A percentile compares a stretch with the other conserved stretches of the same genome.
These are phyloP conservation scores for Epirrhoe alternata DNA, from an alignment of 2,888 invertebrate genomes.

Conservation along the genomic window DNA sequence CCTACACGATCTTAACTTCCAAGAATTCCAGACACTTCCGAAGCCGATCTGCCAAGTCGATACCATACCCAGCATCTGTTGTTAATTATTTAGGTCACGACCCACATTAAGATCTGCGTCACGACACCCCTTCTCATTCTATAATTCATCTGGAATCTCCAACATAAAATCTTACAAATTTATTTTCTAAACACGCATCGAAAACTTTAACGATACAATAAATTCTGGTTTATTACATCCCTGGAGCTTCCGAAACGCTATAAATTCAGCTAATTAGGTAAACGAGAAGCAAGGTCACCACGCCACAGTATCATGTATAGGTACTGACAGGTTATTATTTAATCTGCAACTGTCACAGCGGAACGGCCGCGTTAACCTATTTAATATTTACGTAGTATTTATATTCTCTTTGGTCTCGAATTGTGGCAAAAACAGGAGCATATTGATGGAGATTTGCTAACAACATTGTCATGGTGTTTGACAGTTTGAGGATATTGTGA, in stretches of 20 bases:
- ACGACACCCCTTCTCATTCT: conserved; percentile 24
- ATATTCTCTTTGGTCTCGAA: no score
- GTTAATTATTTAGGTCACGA: conserved; percentile 46
- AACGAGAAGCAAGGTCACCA: conserved; percentile 51
- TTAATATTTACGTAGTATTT: no score
- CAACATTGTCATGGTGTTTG: conserved; percentile 23
- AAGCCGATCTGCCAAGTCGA: conserved; percentile 5
- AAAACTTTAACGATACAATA: conserved; percentile 34
- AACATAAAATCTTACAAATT: conserved; percentile 11
- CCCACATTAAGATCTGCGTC: conserved; percentile 37
- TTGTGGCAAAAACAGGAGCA: no score
- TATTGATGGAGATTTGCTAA: no score
- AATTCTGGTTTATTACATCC: conserved; percentile 32
- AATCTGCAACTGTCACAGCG: conserved; percentile 29
- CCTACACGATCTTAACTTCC: no score
- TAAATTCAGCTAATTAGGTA: conserved; percentile 41
- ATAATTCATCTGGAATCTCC: conserved; percentile 29
- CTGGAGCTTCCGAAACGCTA: conserved; percentile 24
- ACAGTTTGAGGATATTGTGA: conserved; percentile 36
- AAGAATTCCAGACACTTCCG: background rate
- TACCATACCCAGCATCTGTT: conserved; percentile 16
- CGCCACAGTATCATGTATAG: conserved; percentile 54
- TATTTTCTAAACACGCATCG: conserved; percentile 16
- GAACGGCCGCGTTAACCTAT: conserved; percentile 22
- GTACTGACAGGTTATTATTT: conserved; percentile 1